These are phyloP conservation scores for Stomorhina lunata DNA, from an alignment of 2,888 invertebrate genomes.

Conservation along the genomic window DNA sequence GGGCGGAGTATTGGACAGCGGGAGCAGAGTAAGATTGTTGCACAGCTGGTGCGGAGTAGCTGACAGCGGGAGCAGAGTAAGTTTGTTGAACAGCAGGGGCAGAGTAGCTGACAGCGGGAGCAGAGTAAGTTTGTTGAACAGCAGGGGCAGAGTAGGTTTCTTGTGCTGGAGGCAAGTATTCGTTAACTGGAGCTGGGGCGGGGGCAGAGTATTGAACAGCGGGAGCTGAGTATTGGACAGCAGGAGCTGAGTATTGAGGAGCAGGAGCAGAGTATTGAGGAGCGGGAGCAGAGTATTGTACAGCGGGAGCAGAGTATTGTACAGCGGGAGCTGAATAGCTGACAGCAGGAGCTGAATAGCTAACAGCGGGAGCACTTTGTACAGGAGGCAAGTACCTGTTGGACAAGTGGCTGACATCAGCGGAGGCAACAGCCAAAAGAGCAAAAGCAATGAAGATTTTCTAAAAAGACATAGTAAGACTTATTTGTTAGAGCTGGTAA, in stretches of 20 bases:
- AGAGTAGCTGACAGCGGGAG: slow-evolving; percentile 51
- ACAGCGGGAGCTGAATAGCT: slow-evolving; percentile 41
- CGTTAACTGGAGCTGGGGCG: slow-evolving; percentile 67
- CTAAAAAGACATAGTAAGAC: slow-evolving; percentile 70
- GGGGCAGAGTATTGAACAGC: slow-evolving; percentile 54
- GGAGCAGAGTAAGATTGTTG: slow-evolving; percentile 56
- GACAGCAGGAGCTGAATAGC: slow-evolving; percentile 70
- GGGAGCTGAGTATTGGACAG: slow-evolving; percentile 67
- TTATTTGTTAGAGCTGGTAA: neutral
- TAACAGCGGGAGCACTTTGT: slow-evolving; percentile 67
- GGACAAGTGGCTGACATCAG: slow-evolving; percentile 77
- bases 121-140: slow-evolving; percentile 54
- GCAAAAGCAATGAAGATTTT: slow-evolving; percentile 75
- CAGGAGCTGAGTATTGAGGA: slow-evolving; percentile 38
- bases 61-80: slow-evolving; percentile 57
- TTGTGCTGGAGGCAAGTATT: slow-evolving; percentile 72
- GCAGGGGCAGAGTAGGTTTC: slow-evolving; percentile 53
- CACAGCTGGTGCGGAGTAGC: slow-evolving; percentile 66
- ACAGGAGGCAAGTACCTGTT: slow-evolving; percentile 73
- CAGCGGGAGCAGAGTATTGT: slow-evolving; percentile 44
- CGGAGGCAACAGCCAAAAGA: slow-evolving; percentile 74
- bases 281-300: slow-evolving; percentile 25
- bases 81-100: slow-evolving; percentile 11
- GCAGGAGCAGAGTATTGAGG: slow-evolving; percentile 24
- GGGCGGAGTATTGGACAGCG: slow-evolving; percentile 13